These are phyloP conservation scores for Diglossa cyanea DNA, from an alignment of 2,797 vertebrate species.

Conservation along the genomic window DNA sequence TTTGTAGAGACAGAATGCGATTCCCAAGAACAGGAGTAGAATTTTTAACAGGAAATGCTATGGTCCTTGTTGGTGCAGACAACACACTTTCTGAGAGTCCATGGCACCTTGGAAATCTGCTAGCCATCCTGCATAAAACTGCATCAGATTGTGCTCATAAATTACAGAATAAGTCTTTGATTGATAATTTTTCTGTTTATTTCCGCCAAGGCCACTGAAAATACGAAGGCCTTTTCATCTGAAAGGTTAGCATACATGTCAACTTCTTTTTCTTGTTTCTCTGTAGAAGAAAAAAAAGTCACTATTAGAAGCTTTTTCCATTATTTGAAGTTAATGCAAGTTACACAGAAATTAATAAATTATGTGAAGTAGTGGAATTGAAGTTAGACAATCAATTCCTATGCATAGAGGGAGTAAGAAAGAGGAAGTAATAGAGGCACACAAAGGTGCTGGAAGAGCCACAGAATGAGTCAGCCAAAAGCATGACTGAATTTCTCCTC, in stretches of 20 bases:
- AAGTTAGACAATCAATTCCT: not conserved
- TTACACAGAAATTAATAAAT: not conserved
- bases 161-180: conserved; percentile 93
- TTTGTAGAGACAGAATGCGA: conserved; percentile 33
- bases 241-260: conserved; percentile 97
- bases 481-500: not conserved
- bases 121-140: conserved; percentile 58
- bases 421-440: not conserved
- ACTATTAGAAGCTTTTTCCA: conserved; percentile 60
- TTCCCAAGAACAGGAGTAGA: conserved; percentile 51
- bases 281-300: conserved; percentile 78
- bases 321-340: not conserved
- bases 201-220: conserved; percentile 98
- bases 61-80: conserved; percentile 42
- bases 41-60: conserved; percentile 31
- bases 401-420: not conserved
- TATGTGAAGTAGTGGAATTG: not conserved
- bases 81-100: conserved; percentile 56
- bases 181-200: conserved; percentile 99
- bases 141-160: conserved; percentile 51
- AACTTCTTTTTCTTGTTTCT: conserved; percentile 97
- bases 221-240: conserved; percentile 98
- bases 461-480: conserved; percentile 34
- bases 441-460: not conserved
- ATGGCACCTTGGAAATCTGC: conserved; percentile 40